Evolutionary conservation across 2,888 invertebrate species (phyloP), one percentile per base, ranked within the genome.

Genomic region (Hoplodrina ambigua): DNA sequence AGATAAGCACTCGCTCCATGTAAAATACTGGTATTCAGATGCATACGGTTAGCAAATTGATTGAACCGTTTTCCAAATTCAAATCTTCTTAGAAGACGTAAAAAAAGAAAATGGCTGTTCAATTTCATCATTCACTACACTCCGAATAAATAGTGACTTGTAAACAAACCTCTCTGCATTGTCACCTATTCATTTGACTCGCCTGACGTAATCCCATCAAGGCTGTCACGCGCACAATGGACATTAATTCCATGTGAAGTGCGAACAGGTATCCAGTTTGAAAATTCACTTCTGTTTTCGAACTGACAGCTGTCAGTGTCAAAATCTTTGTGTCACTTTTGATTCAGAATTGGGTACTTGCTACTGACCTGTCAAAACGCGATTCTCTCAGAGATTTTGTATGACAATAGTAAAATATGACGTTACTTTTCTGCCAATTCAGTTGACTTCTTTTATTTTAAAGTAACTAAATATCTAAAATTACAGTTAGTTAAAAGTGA

Each of bases 191-290:
- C 8, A 25, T 62, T 72, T 56, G 19, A 25, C 57, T 33, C 19
- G 13, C 30, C 44, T 78, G 72, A 72, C 73, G 63, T 62, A 78
- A 72, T 49, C 4, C 25, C 10, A 56, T 78, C 33, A 78, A 30
- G 57, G 41, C 15, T 62, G 52, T 15, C 52, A 25, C 17, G 17
- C 20, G 4, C 33, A 25, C 11, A 49, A 13, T n/a, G 17, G 11
- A 1, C 33, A 41, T 44, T 58, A 25, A 57, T 54, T 49, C 7
- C 57, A 15, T 25, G 25, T 15, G 20, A 54, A 72, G 30, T 46
- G 46, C 3, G 69, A 41, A 69, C 20, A 49, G 37, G 41, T 49
- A 20, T 50, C 20, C 37, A 5, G 1, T 13, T 30, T 17, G 5
- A n/a, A 30, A 53, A 49, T 44, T 17, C 6, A 20, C 11, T 55